These are phyloP conservation scores for Poecile montanus DNA, from an alignment of 2,797 vertebrate species.

Conservation along the genomic window DNA sequence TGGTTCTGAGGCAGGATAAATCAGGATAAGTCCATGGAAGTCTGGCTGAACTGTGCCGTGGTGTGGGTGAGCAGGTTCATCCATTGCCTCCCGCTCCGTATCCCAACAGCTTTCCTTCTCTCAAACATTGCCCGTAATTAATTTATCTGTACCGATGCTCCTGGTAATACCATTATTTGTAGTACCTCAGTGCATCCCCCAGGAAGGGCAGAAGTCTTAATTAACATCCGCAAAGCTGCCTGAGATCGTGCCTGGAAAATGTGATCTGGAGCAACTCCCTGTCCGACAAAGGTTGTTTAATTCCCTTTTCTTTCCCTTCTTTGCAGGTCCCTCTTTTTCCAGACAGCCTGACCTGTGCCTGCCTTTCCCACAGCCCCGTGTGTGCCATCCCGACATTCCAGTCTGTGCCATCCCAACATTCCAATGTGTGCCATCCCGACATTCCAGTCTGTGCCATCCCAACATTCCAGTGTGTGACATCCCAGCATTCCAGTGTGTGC, in stretches of 20 bases:
- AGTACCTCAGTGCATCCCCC: constrained; percentile 29
- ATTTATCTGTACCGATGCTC: constrained; percentile 8
- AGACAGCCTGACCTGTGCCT: not conserved
- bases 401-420: no score
- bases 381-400: not conserved
- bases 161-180: constrained; percentile 60
- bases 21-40: not conserved
- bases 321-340: not conserved
- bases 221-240: constrained; percentile 50
- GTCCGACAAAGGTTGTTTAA: not conserved
- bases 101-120: not conserved
- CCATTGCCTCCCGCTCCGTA: rapidly evolving
- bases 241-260: constrained; percentile 43
- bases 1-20: not conserved
- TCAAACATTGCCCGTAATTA: constrained; percentile 50
- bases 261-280: not conserved
- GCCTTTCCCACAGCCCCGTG: not conserved
- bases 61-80: not conserved
- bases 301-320: not conserved
- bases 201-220: constrained; percentile 56
- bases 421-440: not conserved
- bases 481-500: no score
- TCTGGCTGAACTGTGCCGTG: rapidly evolving
- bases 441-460: not conserved
- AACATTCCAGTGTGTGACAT: no score